Base-by-base conservation (phyloP, 92 coral and sea anemone genomes). In the Epizoanthus ramosus region DNA sequence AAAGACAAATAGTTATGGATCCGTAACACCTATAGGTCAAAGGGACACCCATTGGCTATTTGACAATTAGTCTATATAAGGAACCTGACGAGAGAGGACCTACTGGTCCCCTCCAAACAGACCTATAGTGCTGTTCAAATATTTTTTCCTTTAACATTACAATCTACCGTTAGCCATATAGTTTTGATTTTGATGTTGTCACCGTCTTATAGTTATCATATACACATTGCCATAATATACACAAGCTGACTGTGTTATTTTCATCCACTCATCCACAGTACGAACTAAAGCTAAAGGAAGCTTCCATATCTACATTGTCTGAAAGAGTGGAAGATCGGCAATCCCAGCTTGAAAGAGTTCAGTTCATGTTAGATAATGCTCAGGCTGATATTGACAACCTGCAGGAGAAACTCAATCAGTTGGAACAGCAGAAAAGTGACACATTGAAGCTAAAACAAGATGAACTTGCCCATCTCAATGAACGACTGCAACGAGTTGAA, bases 251-350 rank as follows among this genome's bases (percentile, higher is more conserved):
- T 83, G 43, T 71, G 19, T 15, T 5, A 18, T 68, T 22, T 68
- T 68, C 18, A 19, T 24, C 80, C 57, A 9, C 81, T 68, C 18
- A 19, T 24, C 80, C 57, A 9, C 81, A 89, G 92, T 79, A 89
- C 65, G 87, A 74, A 53, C 23, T 89, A 35, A 71, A 79, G 41
- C 58, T 89, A 16, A 85, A 67, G 73, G 92, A 89, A 23, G 92
- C 87, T 17, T 67, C 87, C 21, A 89, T 89, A 50, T 80, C 92
- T 3, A 74, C 87, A 28, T 45, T 89, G 50, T 73, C 83, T 59
- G 84, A 89, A 47, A 83, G 87, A 37, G 63, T 85, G 10, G 92
- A 89, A 68, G 92, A 89, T 15, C 81, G 85, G 23, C 87, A 83
- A 33, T 73, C 85, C 6, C 89, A 85, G 56, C 86, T 89, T 23